Percentiles rank a stretch among this genome's conserved stretches.
These are phyloP conservation scores for Cerastis rubricosa DNA, from an alignment of 2,888 invertebrate genomes.

Conservation along the genomic window DNA sequence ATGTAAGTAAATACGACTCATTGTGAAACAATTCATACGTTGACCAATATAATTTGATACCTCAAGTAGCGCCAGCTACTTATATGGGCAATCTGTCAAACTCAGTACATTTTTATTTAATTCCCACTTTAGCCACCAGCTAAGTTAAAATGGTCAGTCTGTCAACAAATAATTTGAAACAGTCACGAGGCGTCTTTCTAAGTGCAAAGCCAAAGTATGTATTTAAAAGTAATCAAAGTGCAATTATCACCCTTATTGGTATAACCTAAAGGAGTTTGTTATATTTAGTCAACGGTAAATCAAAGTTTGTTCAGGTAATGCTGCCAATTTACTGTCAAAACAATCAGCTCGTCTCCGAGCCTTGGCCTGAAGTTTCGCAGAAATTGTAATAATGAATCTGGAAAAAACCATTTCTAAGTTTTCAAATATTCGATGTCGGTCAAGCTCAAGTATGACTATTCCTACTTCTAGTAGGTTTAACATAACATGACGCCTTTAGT, in stretches of 20 bases:
- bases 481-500: too few species aligned
- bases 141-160: not conserved
- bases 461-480: not conserved
- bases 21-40: constrained; percentile 21
- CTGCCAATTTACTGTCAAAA: constrained; percentile 70
- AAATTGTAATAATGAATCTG: constrained; percentile 19
- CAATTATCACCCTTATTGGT: constrained; percentile 25
- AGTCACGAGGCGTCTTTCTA: constrained; percentile 53
- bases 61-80: not conserved
- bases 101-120: not conserved
- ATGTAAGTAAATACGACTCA: constrained; percentile 6
- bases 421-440: not conserved
- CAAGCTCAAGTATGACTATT: not conserved
- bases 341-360: constrained; percentile 50
- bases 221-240: constrained; percentile 33
- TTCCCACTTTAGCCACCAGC: constrained; percentile 1
- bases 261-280: constrained; percentile 6
- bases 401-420: constrained; percentile 9
- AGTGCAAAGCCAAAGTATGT: constrained; percentile 19
- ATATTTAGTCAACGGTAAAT: constrained; percentile 37
- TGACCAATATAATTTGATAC: not conserved
- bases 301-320: constrained; percentile 50
- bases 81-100: constrained; percentile 1
- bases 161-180: constrained; percentile 31
- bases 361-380: constrained; percentile 58